Conservation (phyloP, 2,113 vertebrate genomes). For the Gopherus flavomarginatus region DNA sequence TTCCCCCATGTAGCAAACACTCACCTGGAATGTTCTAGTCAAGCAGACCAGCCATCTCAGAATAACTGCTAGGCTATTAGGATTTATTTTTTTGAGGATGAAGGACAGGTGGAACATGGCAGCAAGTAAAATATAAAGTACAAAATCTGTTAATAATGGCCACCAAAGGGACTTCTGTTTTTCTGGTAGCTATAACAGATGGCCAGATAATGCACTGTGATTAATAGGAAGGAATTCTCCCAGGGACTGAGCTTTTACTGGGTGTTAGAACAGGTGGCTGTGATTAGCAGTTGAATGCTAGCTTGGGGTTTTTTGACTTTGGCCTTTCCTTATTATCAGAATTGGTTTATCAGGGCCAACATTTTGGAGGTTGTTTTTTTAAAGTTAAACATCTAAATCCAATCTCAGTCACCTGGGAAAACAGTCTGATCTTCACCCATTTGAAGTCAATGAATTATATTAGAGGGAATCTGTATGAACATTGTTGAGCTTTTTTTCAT, state of each 20-base stretch:
- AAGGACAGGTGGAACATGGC: neutral
- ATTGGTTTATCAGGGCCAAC: neutral
- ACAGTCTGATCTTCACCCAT: neutral
- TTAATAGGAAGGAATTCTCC: constrained; percentile 23
- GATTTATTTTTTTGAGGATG: constrained; percentile 5
- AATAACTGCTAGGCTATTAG: neutral
- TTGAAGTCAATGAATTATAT: neutral
- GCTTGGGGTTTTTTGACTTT: neutral
- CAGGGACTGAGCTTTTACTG: neutral
- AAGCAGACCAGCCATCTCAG: neutral
- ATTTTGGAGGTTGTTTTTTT: neutral
- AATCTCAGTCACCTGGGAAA: neutral
- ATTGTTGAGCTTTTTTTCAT: neutral
- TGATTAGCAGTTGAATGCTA: neutral
- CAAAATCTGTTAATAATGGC: constrained; percentile 38
- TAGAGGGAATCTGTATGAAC: neutral
- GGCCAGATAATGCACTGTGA: neutral
- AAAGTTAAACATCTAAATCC: neutral
- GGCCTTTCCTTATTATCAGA: neutral
- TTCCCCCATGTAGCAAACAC: neutral
- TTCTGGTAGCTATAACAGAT: constrained; percentile 47
- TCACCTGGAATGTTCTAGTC: constrained; percentile 6
- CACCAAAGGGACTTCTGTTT: constrained; percentile 35
- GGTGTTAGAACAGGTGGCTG: neutral
- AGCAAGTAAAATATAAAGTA: constrained; percentile 10